Conservation (phyloP, 2,888 invertebrate genomes). For the Diplolepis rosae region DNA sequence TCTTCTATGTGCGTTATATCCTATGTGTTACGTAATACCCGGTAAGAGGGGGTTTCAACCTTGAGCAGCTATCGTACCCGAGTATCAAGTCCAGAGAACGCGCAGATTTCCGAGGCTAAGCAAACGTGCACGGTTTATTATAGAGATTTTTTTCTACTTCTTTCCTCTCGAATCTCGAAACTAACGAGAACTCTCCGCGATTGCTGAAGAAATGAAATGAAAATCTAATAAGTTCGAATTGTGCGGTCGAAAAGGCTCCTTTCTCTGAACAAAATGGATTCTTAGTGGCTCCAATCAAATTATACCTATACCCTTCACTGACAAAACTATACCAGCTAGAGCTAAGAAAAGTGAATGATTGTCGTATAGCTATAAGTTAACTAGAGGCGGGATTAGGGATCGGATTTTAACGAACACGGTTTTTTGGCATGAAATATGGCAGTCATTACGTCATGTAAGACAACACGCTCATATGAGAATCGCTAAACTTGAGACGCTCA, state of each 20-base stretch:
- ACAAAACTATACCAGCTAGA: neutral
- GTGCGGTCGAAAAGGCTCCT: neutral
- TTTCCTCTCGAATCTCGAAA: constrained; percentile 16
- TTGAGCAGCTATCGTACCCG: constrained; percentile 28
- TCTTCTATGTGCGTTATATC: neutral
- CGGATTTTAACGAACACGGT: neutral
- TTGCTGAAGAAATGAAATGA: constrained; percentile 9
- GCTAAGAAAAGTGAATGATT: neutral
- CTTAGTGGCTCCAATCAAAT: neutral
- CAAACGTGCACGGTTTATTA: constrained; percentile 25
- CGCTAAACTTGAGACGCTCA: constrained; percentile 8
- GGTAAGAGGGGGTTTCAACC: constrained; percentile 28
- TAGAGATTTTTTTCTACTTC: constrained; percentile 21
- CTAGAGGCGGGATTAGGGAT: neutral
- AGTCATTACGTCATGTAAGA: neutral
- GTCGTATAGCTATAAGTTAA: neutral
- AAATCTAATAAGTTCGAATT: constrained; percentile 16
- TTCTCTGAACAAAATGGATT: neutral
- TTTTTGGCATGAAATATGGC: constrained; percentile 12
- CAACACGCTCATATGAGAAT: constrained; percentile 2
- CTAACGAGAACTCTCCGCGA: constrained; percentile 9
- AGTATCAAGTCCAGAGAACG: constrained; percentile 24
- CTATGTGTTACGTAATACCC: constrained; percentile 21
- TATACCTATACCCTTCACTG: neutral
- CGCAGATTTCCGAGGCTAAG: constrained; percentile 27